A percentile compares a stretch with the other conserved stretches of the same genome.
These are phyloP conservation scores for Neodiprion lecontei DNA, from an alignment of 1,140 invertebrate genomes.

Conservation along the genomic window DNA sequence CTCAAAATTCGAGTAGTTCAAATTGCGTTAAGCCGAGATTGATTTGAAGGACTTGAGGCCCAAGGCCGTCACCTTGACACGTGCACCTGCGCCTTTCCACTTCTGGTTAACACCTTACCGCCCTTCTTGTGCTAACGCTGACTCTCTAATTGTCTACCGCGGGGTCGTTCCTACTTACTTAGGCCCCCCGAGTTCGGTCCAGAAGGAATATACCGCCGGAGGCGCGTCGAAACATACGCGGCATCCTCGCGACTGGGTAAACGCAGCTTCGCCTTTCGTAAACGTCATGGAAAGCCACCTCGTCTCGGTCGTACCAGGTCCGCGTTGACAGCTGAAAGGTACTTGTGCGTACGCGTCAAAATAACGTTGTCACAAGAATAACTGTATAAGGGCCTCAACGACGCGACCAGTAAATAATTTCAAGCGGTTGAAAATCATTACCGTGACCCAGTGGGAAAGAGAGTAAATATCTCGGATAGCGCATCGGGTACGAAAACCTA, in stretches of 20 bases:
- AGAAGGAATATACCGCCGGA: neutral
- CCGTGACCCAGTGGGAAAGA: neutral
- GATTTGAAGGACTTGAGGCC: neutral
- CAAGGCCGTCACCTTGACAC: slow-evolving; percentile 1
- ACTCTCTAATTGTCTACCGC: slow-evolving; percentile 42
- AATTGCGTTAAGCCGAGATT: neutral
- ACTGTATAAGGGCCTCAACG: neutral
- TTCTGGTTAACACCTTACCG: slow-evolving; percentile 19
- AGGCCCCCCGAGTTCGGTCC: slow-evolving; percentile 32
- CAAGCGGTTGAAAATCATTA: neutral
- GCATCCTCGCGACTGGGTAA: slow-evolving; percentile 6
- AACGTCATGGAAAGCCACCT: neutral
- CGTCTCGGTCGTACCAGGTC: neutral
- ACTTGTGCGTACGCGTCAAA: neutral
- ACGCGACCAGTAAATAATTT: neutral
- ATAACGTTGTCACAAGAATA: neutral
- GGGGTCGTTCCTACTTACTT: slow-evolving; percentile 16
- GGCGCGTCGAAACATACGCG: slow-evolving; percentile 31
- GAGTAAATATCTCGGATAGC: too few species aligned
- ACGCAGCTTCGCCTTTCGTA: neutral
- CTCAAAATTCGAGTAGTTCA: neutral
- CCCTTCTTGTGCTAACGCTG: slow-evolving; percentile 27
- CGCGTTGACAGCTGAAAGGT: neutral
- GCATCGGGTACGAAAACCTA: too few species aligned
- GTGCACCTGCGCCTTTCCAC: slow-evolving; percentile 1